Evolutionary conservation across 1,140 invertebrate species (phyloP).

Genomic region (Aricia agestis): DNA sequence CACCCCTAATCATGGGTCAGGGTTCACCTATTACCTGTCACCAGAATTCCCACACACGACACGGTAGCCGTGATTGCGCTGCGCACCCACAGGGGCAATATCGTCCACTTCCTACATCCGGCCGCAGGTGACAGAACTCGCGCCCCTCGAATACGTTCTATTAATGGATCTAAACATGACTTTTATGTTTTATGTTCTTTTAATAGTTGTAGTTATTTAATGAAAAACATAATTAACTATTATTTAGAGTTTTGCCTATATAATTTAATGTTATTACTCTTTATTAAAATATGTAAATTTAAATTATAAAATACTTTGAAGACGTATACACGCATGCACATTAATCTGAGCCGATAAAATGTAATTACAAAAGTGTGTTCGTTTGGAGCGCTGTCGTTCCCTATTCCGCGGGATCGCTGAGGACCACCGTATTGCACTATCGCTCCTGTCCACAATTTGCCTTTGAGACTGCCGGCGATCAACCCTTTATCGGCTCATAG

Average conservation of each 20-base stretch:
- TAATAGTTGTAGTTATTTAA: background rate
- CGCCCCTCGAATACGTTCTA: constrained; percentile 14
- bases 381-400: constrained; percentile 23
- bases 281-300: too few relatives aligned
- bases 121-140: background rate
- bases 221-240: background rate
- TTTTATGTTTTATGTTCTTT: background rate
- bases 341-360: constrained; percentile 14
- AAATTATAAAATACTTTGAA: background rate
- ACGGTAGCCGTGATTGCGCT: constrained; percentile 31
- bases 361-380: constrained; percentile 30
- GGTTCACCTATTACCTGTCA: constrained; percentile 8
- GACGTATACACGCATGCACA: background rate
- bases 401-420: constrained; percentile 12
- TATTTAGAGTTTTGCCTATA: too few relatives aligned
- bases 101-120: constrained; percentile 39
- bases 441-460: constrained; percentile 60
- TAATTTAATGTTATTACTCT: too few relatives aligned
- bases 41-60: constrained; percentile 49
- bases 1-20: constrained; percentile 29
- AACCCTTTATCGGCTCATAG: constrained; percentile 62
- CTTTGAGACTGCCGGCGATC: constrained; percentile 68
- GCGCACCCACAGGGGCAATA: constrained; percentile 21
- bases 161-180: background rate
- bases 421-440: constrained; percentile 56